Evolutionary conservation across 2,113 vertebrate species (phyloP), one percentile per base, ranked within the genome.

Genomic region (Thunnus maccoyii): DNA sequence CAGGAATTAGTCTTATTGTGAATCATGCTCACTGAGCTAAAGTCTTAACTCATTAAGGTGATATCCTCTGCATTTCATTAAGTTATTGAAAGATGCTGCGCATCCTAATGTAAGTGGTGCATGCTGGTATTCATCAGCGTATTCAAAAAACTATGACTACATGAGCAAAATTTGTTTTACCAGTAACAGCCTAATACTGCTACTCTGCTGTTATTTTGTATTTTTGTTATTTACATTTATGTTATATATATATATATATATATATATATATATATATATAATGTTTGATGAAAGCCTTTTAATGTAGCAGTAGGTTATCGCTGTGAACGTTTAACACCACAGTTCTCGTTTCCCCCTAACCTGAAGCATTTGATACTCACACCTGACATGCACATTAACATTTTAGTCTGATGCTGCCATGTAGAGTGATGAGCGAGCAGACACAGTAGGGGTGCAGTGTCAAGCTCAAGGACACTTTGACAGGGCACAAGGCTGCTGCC

Each of bases 391-490:
- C 25, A 61, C 20, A 50, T 87, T 77, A 80, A 61, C 76, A 66
- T 78, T 86, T 72, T 0, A 27, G 30, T 63, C 57, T 4, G 50
- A 72, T 51, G 73, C 79, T 72, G 32, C 65, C 65, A 75, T 52
- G 73, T 18, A 64, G 76, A 72, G 73, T 77, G 71, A 79, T 57
- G 61, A 84, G 30, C 18, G 54, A 70, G 55, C 80, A 71, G 72
- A 68, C 22, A n/a, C 55, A 60, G 72, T 27, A 52, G 46, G 58
- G 71, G 63, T 76, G 87, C 63, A 77, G 10, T 72, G 67, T 82
- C 74, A 67, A 48, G 70, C 63, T 78, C 78, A 82, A 83, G 79
- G 72, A 83, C 79, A 82, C 16, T 61, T 81, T 6, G 27, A 77
- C 47, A 78, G 57, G 60, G 65, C 44, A 50, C 65, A 64, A 72